These are phyloP conservation scores for Danio tinwini DNA, from an alignment of 2,797 vertebrate genomes.

Conservation along the genomic window DNA sequence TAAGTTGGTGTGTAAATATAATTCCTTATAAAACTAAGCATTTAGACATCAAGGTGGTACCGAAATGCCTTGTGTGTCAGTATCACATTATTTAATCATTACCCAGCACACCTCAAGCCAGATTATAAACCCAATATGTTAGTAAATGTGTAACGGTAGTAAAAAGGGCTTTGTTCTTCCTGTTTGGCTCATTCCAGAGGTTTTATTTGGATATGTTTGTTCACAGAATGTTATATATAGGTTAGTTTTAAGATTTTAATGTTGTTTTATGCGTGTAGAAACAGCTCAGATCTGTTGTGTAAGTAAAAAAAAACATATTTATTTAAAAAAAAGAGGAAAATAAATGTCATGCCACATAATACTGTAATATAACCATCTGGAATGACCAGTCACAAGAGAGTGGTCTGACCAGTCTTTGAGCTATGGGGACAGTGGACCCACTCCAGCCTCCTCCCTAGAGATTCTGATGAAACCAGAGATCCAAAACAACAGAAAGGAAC, in stretches of 20 bases:
- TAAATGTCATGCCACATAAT: conserved; percentile 66
- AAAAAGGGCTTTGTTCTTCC: conserved; percentile 45
- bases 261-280: conserved; percentile 18
- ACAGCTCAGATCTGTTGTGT: background rate
- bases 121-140: conserved; percentile 55
- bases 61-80: conserved; percentile 12
- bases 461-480: conserved; percentile 77
- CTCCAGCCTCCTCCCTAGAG: conserved; percentile 75
- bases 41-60: background rate
- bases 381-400: conserved; percentile 68
- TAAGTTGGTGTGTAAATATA: background rate
- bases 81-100: conserved; percentile 75
- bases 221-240: background rate
- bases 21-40: background rate
- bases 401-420: conserved; percentile 74
- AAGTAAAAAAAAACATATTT: too few relatives aligned
- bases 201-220: background rate
- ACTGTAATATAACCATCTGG: conserved; percentile 58
- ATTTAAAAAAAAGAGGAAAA: conserved; percentile 62
- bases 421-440: conserved; percentile 67
- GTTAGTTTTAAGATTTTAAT: background rate
- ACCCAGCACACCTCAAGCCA: conserved; percentile 61
- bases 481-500: conserved; percentile 79
- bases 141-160: conserved; percentile 74
- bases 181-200: conserved; percentile 8